Conservation (phyloP, 2,888 invertebrate species). For the Eubasilissa splendida region DNA sequence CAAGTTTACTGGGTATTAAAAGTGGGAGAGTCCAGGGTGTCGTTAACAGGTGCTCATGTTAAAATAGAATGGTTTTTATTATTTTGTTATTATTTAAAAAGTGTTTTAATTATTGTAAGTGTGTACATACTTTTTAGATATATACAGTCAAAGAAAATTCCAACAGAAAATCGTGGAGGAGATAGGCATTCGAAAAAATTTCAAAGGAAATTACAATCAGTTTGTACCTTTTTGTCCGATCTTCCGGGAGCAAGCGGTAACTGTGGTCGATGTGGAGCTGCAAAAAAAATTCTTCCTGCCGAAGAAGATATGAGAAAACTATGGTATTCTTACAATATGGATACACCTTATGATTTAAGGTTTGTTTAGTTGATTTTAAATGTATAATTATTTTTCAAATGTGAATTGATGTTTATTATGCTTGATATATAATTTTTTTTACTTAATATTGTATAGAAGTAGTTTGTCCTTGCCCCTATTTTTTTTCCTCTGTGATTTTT, state of each 20-base stretch:
- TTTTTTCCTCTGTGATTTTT: too few species aligned
- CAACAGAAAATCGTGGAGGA: constrained; percentile 50
- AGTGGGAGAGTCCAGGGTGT: constrained; percentile 50
- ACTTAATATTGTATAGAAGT: too few species aligned
- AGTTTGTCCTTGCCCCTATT: too few species aligned
- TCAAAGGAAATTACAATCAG: constrained; percentile 43
- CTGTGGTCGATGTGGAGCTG: constrained; percentile 44
- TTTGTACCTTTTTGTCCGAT: constrained; percentile 34
- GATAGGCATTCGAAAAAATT: constrained; percentile 50
- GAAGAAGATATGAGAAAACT: constrained; percentile 51
- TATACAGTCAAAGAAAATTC: constrained; percentile 48
- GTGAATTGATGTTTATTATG: too few species aligned
- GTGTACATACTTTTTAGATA: constrained; percentile 38
- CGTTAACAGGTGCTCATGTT: constrained; percentile 35
- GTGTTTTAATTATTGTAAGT: too few species aligned
- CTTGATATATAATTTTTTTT: too few species aligned
- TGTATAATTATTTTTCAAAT: neutral
- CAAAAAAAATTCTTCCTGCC: constrained; percentile 34
- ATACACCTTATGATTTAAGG: constrained; percentile 45
- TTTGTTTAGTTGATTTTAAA: constrained; percentile 10
- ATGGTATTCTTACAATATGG: constrained; percentile 45
- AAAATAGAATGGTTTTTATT: too few species aligned
- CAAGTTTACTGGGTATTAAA: constrained; percentile 42
- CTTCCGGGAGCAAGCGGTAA: constrained; percentile 34
- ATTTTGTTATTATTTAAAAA: too few species aligned